Base-by-base conservation (phyloP, 2,888 invertebrate species). In the Rugalucina vietnamica region DNA sequence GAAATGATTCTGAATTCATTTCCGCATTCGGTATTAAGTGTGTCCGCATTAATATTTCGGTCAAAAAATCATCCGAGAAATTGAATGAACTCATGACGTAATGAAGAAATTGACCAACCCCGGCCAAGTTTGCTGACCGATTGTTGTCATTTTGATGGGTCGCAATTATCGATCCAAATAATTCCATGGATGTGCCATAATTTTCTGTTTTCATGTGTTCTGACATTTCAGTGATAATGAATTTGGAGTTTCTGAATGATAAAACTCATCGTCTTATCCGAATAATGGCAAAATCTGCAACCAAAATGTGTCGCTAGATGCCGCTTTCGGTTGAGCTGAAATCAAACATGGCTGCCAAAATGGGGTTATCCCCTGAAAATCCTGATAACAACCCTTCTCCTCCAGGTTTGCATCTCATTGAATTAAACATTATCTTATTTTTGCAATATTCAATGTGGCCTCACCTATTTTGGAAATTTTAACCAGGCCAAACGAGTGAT, bases 341-440 rank as follows among this genome's bases (percentile, higher is more conserved):
- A 92, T 93, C 91, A 91, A 93, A 93, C 90, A 93, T 93, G 93
- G 93, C 92, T 90, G 91, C 91, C 91, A 86, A 90, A 85, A 87
- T 90, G 88, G 91, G 92, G 91, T 86, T 91, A 90, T 89, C 90
- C 91, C 91, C 92, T 89, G 92, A 91, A 91, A 90, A 88, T 89
- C 88, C 90, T 90, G 91, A 91, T 83, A 92, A 82, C 76, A 82
- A 85, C 65, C 72, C 80, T 34, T 87, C 81, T 76, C 79, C 82
- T 73, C 87, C 84, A 85, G 87, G 87, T 87, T 81, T 43, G 54
- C 18, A 49, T 69, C 21, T 27, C 12, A 21, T 29, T n/a, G n/a
- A n/a, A n/a, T n/a, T n/a, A n/a, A n/a, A n/a, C n/a, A n/a, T n/a
- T n/a, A n/a, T n/a, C n/a, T n/a, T n/a, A n/a, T n/a, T n/a, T n/a